Evolutionary conservation across 1,140 invertebrate species (phyloP).

Genomic region (Lucilia sericata): DNA sequence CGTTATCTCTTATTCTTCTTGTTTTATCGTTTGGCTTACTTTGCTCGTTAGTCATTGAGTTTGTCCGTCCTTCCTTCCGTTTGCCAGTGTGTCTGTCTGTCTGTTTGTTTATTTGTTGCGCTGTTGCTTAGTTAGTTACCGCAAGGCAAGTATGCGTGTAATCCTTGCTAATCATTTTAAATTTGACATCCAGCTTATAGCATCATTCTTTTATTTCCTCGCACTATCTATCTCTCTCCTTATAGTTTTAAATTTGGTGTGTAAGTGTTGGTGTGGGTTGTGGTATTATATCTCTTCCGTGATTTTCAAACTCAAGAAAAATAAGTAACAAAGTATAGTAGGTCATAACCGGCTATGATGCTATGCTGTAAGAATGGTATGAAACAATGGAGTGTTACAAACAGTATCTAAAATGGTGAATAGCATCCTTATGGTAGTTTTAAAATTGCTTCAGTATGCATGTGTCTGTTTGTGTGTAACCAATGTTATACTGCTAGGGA

Average conservation of each 20-base stretch:
- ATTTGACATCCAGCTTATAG: slow-evolving; percentile 38
- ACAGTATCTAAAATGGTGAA: too few species aligned
- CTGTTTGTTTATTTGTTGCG: not conserved
- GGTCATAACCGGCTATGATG: too few species aligned
- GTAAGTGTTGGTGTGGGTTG: not conserved
- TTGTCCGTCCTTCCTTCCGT: not conserved
- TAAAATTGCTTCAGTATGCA: too few species aligned
- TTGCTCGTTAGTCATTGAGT: not conserved
- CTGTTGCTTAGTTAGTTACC: slow-evolving; percentile 24
- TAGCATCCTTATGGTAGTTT: too few species aligned
- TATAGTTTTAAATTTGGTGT: not conserved
- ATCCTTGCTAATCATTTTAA: slow-evolving; percentile 43
- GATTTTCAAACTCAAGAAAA: not conserved
- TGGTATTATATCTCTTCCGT: not conserved
- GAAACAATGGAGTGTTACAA: too few species aligned
- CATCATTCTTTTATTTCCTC: slow-evolving; percentile 16
- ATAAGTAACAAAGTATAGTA: not conserved
- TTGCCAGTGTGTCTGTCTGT: not conserved
- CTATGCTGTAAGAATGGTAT: too few species aligned
- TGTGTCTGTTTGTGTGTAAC: not conserved
- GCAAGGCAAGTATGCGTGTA: slow-evolving; percentile 40
- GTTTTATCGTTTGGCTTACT: not conserved
- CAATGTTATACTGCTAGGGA: not conserved
- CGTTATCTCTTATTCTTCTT: slow-evolving; percentile 5
- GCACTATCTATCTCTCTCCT: not conserved